phyloP scores from a whole-genome alignment of 2,113 vertebrate genomes.

The Anoura caudifer region DNA sequence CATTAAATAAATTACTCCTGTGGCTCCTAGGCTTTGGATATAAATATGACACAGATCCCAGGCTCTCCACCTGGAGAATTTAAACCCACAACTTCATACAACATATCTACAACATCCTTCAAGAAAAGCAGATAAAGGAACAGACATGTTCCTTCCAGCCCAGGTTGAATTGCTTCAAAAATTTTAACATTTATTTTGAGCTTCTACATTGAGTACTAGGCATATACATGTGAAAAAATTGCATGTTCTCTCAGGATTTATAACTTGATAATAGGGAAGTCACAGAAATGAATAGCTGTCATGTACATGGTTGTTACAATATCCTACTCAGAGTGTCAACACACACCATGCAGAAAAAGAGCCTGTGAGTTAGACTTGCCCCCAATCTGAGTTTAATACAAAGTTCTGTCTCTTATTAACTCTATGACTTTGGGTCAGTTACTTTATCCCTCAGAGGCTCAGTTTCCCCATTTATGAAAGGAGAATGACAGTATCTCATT shows the following conservation, averaged over 20 bases:
- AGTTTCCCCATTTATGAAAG: background rate
- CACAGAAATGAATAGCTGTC: background rate
- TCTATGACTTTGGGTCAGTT: background rate
- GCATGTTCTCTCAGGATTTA: background rate
- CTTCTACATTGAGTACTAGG: background rate
- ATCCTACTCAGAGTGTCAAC: background rate
- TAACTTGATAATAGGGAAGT: background rate
- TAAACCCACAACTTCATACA: conserved; percentile 20
- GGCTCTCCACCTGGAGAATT: background rate
- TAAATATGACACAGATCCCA: background rate
- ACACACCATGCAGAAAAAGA: background rate
- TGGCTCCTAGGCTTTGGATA: background rate
- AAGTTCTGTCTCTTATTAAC: background rate
- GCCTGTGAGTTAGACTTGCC: background rate
- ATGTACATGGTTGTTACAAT: background rate
- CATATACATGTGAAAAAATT: background rate
- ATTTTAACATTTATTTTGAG: background rate
- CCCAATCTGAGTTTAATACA: background rate
- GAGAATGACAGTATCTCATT: background rate
- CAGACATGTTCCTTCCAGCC: background rate
- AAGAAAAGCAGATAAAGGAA: background rate
- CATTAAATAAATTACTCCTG: background rate
- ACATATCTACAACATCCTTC: background rate
- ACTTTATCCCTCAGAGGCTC: background rate
- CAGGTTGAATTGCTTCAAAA: background rate